Evolutionary conservation across 2,797 vertebrate species (phyloP).

Genomic region (Tamandua tetradactyla): DNA sequence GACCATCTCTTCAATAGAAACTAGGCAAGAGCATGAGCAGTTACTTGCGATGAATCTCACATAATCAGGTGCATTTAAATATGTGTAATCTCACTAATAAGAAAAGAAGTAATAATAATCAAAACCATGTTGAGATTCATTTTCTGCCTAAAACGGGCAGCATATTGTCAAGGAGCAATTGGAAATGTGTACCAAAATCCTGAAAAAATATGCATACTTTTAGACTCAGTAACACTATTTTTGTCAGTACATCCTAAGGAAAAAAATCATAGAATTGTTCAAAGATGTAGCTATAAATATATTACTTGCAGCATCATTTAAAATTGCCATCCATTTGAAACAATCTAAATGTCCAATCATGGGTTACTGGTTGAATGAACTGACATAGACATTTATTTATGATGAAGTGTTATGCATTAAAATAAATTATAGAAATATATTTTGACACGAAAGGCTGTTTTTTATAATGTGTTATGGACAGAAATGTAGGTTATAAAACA

Average conservation of each 20-base stretch:
- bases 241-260: neutral
- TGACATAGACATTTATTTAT: neutral
- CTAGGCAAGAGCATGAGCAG: neutral
- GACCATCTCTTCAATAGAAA: neutral
- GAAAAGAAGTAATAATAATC: neutral
- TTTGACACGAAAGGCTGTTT: neutral
- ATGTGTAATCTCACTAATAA: neutral
- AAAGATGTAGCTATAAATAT: neutral
- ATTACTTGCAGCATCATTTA: neutral
- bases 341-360: neutral
- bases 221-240: neutral
- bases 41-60: neutral
- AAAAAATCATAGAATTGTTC: neutral
- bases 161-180: neutral
- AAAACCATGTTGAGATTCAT: neutral
- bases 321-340: neutral
- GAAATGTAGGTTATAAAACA: slow-evolving; percentile 18
- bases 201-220: neutral
- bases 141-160: neutral
- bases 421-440: neutral
- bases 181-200: neutral
- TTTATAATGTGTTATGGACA: neutral
- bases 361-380: neutral
- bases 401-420: neutral
- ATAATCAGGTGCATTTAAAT: neutral